Percentiles rank a stretch among this genome's conserved stretches.
Evolutionary conservation across 2,888 invertebrate genomes (phyloP).

Genomic region (Cantharis rustica): DNA sequence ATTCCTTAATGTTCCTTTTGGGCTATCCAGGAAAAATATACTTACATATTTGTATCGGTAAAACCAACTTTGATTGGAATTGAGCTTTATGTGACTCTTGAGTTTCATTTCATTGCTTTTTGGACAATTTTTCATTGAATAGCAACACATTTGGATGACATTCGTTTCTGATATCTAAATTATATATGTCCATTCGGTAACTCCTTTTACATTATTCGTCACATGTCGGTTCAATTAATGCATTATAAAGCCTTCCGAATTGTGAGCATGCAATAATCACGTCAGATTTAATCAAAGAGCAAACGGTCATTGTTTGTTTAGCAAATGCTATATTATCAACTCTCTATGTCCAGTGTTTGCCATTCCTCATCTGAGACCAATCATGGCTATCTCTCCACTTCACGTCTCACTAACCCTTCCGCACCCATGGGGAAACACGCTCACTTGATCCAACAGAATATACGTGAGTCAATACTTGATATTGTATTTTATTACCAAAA

Average conservation of each 20-base stretch:
- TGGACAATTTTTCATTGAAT: constrained; percentile 45
- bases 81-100: constrained; percentile 32
- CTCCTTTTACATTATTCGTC: constrained; percentile 2
- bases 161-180: not conserved
- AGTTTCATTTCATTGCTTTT: constrained; percentile 43
- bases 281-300: constrained; percentile 48
- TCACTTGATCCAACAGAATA: constrained; percentile 40
- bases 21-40: not conserved
- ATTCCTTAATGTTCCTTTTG: not conserved
- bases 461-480: constrained; percentile 38
- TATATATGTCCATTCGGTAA: not conserved
- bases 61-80: constrained; percentile 27
- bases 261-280: constrained; percentile 48
- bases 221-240: constrained; percentile 23
- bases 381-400: constrained; percentile 36
- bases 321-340: constrained; percentile 49
- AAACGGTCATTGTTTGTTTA: constrained; percentile 45
- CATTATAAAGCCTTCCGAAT: constrained; percentile 32
- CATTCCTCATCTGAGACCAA: constrained; percentile 47
- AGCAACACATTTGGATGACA: constrained; percentile 42
- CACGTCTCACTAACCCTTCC: constrained; percentile 28
- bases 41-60: not conserved
- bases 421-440: constrained; percentile 39
- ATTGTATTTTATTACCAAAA: constrained; percentile 3
- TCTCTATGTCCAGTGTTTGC: constrained; percentile 48